Base-by-base conservation (phyloP, 2,888 invertebrate genomes). In the Parelbella ahira region DNA sequence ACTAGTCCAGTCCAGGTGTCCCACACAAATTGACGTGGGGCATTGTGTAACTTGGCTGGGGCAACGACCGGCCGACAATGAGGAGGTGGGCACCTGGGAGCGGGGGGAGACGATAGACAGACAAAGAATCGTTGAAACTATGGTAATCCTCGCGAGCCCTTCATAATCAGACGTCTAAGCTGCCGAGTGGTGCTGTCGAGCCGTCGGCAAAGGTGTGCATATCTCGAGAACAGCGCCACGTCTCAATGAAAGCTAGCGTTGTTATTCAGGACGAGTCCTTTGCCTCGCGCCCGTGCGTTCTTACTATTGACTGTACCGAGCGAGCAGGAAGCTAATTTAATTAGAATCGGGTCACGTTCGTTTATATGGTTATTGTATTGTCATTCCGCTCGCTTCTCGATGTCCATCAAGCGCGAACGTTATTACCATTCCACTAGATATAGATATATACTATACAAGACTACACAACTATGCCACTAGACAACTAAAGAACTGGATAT, bases 41-140 rank as follows among this genome's bases (percentile, higher is more conserved):
- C 45, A 58, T 72, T 74, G 71, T 72, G 73, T 62, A 71, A 73
- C 60, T 44, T 56, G 25, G 24, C 24, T 12, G 52, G 78, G 76
- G 78, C 78, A 56, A 51, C 58, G 81, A 70, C 77, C 82, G 60
- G 47, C 47, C 55, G 53, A 70, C 77, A 73, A 73, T 70, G 66
- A 62, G 59, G 60, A 50, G 63, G 50, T 48, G n/a, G n/a, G n/a
- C 57, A 53, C 48, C 19, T 48, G 46, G 54, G 51, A 41, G 54
- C 50, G 51, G 50, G 48, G 56, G 51, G 50, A 57, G 64, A 68
- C n/a, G n/a, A n/a, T n/a, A n/a, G 68, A 72, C 72, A 73, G 68
- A 66, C 39, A 39, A 39, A 29, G 39, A 32, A 24, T 32, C 32
- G 39, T 29, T 51, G 45, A 44, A 54, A 46, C 44, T 41, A 46